Conservation (phyloP, 2,888 invertebrate species). For the Thereva unica region DNA sequence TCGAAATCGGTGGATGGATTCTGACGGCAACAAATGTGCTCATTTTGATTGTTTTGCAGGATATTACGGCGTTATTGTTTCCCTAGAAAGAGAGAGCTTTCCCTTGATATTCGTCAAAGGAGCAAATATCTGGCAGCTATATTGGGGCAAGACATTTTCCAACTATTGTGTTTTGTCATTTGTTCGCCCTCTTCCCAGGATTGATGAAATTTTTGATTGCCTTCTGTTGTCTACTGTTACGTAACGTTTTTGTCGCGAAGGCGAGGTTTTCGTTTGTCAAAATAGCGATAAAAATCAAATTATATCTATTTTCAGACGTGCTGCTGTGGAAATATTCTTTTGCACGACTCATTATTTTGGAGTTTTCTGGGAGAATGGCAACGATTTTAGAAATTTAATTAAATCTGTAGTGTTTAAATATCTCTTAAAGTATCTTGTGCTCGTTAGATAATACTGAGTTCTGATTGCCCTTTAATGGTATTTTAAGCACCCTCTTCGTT, state of each 20-base stretch:
- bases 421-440: too few relatives aligned
- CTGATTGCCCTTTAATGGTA: too few relatives aligned
- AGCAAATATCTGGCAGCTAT: slow-evolving; percentile 17
- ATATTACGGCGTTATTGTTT: slow-evolving; percentile 17
- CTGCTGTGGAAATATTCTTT: too few relatives aligned
- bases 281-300: slow-evolving; percentile 7
- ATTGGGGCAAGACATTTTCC: slow-evolving; percentile 10
- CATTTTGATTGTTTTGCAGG: slow-evolving; percentile 24
- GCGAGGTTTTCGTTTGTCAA: not conserved
- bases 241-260: not conserved
- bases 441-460: too few relatives aligned
- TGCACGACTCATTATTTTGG: too few relatives aligned
- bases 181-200: slow-evolving; percentile 14
- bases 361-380: too few relatives aligned
- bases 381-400: too few relatives aligned
- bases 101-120: slow-evolving; percentile 22
- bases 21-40: slow-evolving; percentile 22
- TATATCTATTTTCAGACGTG: too few relatives aligned
- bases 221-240: slow-evolving; percentile 17
- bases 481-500: too few relatives aligned
- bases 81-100: not conserved
- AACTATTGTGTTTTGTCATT: slow-evolving; percentile 13
- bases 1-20: slow-evolving; percentile 10
- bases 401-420: too few relatives aligned
- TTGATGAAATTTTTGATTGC: slow-evolving; percentile 31